Evolutionary conservation across 2,797 vertebrate species (phyloP).

Genomic region (Anisognathus igniventris): DNA sequence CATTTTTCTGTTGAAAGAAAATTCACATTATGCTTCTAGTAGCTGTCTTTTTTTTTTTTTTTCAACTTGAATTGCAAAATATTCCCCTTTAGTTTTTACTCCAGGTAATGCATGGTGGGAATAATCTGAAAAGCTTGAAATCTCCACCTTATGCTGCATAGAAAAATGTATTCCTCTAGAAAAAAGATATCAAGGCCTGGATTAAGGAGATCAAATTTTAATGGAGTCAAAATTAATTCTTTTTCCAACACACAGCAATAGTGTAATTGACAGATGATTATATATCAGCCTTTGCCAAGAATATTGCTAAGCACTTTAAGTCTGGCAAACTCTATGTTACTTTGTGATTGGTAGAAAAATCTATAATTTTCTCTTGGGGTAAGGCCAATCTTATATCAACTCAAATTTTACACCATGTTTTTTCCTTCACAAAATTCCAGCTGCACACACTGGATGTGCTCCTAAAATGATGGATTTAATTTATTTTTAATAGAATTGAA

Average conservation of each 20-base stretch:
- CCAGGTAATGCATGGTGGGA: not conserved
- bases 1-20: not conserved
- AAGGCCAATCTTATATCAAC: constrained; percentile 38
- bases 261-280: constrained; percentile 71
- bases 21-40: not conserved
- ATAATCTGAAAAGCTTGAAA: constrained; percentile 22
- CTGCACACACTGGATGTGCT: not conserved
- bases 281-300: constrained; percentile 52
- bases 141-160: not conserved
- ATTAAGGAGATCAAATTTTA: constrained; percentile 62
- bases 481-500: not conserved
- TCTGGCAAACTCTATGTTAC: constrained; percentile 53
- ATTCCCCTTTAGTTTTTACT: not conserved
- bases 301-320: constrained; percentile 52
- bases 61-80: not conserved
- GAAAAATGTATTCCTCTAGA: constrained; percentile 16
- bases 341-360: constrained; percentile 56
- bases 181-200: constrained; percentile 36
- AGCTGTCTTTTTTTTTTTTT: not conserved
- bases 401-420: not conserved
- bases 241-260: constrained; percentile 37
- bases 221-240: constrained; percentile 51
- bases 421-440: constrained; percentile 31
- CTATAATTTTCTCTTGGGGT: constrained; percentile 56
- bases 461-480: not conserved